Percentiles rank a stretch among this genome's conserved stretches.
Conservation (phyloP, 92 coral and sea anemone species). For the Zoanthus sociatus region DNA sequence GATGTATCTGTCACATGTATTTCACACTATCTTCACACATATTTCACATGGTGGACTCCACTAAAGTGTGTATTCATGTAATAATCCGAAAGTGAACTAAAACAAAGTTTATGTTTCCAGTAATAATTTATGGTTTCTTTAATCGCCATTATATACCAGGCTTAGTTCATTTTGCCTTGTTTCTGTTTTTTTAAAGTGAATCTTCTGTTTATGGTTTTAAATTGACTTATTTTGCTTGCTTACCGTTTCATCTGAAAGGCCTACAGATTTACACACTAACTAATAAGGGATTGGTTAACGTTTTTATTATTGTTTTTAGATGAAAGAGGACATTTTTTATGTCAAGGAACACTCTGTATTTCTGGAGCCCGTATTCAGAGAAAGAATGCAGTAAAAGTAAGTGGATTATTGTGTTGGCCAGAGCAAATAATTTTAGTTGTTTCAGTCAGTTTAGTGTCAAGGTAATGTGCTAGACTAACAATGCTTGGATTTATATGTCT, state of each 20-base stretch:
- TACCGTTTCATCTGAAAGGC: not conserved
- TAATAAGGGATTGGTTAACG: not conserved
- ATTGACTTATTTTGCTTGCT: not conserved
- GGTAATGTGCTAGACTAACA: not conserved
- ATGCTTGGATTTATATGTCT: too few species aligned
- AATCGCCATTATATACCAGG: not conserved
- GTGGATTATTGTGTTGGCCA: not conserved
- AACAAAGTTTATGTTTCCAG: not conserved
- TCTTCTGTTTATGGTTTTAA: not conserved
- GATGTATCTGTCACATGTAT: too few species aligned
- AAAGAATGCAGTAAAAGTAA: slow-evolving; percentile 80
- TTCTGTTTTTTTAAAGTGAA: not conserved
- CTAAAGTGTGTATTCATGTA: not conserved
- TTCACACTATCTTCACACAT: too few species aligned
- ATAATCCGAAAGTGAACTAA: not conserved
- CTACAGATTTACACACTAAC: not conserved
- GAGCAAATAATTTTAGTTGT: not conserved
- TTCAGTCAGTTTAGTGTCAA: not conserved
- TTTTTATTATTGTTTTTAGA: slow-evolving; percentile 44
- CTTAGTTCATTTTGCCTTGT: too few species aligned
- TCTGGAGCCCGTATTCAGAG: slow-evolving; percentile 73
- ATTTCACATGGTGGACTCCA: too few species aligned
- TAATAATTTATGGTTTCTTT: not conserved
- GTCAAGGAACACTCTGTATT: slow-evolving; percentile 81
- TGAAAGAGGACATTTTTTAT: slow-evolving; percentile 46